Base-by-base conservation (phyloP, 2,888 invertebrate genomes). In the Callosobruchus maculatus region DNA sequence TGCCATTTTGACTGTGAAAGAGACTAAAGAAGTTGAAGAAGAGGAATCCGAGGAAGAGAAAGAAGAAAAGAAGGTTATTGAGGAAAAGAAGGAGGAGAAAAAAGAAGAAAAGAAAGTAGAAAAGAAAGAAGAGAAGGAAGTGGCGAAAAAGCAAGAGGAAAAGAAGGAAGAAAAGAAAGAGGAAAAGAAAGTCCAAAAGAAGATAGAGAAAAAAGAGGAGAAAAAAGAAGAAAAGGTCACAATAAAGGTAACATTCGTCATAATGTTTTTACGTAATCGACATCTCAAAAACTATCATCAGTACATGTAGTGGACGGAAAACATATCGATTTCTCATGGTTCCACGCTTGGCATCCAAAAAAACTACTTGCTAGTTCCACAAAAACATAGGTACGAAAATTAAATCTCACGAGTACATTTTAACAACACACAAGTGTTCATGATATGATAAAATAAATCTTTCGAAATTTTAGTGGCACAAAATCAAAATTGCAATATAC, bases 1-100 rank as follows among this genome's bases (percentile, higher is more conserved):
- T 70, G 95, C 97, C 70, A 93, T 95, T 82, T 90, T 99, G 74
- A 94, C 94, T 22, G 93, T 99, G 18, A 91, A 89, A 73, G 85
- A 87, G 80, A 85, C 83, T 85, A 90, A 91, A 80, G 86, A 85
- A 66, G 80, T 80, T 70, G 78, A 78, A 21, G 79, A 78, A 73
- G 80, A 80, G 73, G 80, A 77, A 77, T 79, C 75, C 72, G 73
- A 83, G 84, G 82, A 80, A 73, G 82, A 80, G 74, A 80, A 81
- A 77, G 80, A 81, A 89, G 82, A 89, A 88, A 83, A 89, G 76
- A 20, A 71, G 67, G 67, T 71, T 22, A 71, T 71, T 7, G 78
- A 80, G 73, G 84, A 86, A 79, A 83, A 85, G 74, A 83, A 85
- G 78, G 83, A 84, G 72, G 82, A 86, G 75, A 80, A 84, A 85